A percentile compares a stretch with the other conserved stretches of the same genome.
These are phyloP conservation scores for Mobula birostris DNA, from an alignment of 2,113 vertebrate genomes.

Conservation along the genomic window DNA sequence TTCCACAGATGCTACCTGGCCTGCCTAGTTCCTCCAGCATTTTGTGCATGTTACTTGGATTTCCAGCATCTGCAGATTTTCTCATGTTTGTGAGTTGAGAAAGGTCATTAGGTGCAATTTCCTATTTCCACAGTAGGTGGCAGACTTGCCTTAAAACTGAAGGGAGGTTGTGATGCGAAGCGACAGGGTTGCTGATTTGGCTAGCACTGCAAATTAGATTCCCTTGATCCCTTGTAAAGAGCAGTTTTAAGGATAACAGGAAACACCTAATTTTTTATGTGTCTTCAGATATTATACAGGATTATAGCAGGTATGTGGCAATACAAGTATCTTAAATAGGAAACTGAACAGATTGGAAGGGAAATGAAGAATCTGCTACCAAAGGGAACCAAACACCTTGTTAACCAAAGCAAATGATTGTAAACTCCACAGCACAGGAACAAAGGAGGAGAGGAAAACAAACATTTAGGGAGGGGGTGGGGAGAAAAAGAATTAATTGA, in stretches of 20 bases:
- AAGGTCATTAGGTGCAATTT: not conserved
- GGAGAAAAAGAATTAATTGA: not conserved
- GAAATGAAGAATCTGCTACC: too few relatives aligned
- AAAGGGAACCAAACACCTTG: not conserved
- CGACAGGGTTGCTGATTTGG: not conserved
- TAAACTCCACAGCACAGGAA: not conserved
- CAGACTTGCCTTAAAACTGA: conserved; percentile 25
- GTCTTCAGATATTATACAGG: not conserved
- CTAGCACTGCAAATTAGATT: not conserved
- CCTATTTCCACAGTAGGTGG: conserved; percentile 14
- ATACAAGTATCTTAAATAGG: not conserved
- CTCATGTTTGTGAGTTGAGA: not conserved
- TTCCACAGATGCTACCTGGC: too few relatives aligned
- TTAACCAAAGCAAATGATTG: too few relatives aligned
- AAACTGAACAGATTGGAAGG: not conserved
- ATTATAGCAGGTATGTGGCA: not conserved
- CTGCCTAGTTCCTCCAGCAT: too few relatives aligned
- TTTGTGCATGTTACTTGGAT: too few relatives aligned
- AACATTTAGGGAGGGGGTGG: not conserved
- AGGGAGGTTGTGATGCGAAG: not conserved
- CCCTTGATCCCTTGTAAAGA: not conserved
- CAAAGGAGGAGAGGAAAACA: not conserved
- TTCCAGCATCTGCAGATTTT: too few relatives aligned
- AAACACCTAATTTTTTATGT: not conserved
- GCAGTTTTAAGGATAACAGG: not conserved